Conservation (phyloP, 2,888 invertebrate species). For the Rosalia funebris region DNA sequence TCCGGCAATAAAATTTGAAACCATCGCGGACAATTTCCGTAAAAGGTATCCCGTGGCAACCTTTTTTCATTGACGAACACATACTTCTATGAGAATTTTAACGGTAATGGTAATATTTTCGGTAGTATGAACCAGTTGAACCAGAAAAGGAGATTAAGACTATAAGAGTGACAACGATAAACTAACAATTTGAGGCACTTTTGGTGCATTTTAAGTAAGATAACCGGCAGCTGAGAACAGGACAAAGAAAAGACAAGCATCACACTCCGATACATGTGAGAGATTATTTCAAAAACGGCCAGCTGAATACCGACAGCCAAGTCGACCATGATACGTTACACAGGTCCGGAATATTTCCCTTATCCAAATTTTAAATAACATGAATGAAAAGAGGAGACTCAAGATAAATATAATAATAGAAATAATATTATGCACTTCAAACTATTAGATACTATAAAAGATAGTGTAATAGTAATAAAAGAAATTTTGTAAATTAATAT, state of each 20-base stretch:
- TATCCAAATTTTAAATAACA: background rate
- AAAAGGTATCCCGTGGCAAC: background rate
- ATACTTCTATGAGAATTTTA: conserved; percentile 14
- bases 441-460: too few species aligned
- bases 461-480: too few species aligned
- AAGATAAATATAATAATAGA: too few species aligned
- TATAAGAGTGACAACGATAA: conserved; percentile 36
- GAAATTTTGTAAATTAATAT: too few species aligned
- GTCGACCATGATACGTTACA: conserved; percentile 46
- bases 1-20: conserved; percentile 22
- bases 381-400: background rate
- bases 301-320: conserved; percentile 50
- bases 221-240: conserved; percentile 44
- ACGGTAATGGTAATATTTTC: background rate
- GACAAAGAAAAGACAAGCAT: conserved; percentile 47
- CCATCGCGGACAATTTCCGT: background rate
- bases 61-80: conserved; percentile 4
- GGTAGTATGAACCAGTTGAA: too few species aligned
- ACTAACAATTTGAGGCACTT: conserved; percentile 39
- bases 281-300: conserved; percentile 49
- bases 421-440: too few species aligned
- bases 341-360: conserved; percentile 31
- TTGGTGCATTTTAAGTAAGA: conserved; percentile 44
- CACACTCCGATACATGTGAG: conserved; percentile 46
- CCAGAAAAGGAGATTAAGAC: conserved; percentile 20